A percentile compares a stretch with the other conserved stretches of the same genome.
Conservation (phyloP, 2,797 vertebrate species). For the Botia almorhae region DNA sequence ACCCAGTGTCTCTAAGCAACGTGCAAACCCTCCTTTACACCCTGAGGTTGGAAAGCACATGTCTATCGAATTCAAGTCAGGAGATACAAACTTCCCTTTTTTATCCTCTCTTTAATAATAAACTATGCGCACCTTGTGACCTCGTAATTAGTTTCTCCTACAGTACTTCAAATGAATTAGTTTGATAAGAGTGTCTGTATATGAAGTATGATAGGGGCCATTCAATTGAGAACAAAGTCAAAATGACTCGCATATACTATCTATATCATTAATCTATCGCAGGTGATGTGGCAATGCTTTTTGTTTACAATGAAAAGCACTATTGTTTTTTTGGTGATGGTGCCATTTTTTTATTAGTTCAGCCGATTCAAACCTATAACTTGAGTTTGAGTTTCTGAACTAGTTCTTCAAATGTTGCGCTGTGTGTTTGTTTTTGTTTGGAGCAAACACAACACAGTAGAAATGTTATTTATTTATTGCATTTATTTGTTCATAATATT, state of each 20-base stretch:
- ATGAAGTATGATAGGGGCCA: not conserved
- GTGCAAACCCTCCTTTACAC: constrained; percentile 23
- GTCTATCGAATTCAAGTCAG: constrained; percentile 25
- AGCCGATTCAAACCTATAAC: no score
- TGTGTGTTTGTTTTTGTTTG: no score
- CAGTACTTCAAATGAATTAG: constrained; percentile 42
- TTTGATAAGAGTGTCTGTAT: constrained; percentile 9
- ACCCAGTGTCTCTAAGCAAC: constrained; percentile 48
- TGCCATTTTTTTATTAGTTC: not conserved
- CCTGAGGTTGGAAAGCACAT: constrained; percentile 23
- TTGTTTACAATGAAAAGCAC: not conserved
- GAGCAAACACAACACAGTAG: no score
- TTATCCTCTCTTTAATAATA: constrained; percentile 24
- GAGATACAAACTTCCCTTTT: constrained; percentile 17
- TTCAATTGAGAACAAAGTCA: not conserved
- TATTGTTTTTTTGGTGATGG: not conserved
- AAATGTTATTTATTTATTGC: no score
- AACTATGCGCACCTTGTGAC: constrained; percentile 24
- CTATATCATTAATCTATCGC: constrained; percentile 15
- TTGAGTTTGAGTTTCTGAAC: no score
- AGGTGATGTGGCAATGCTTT: constrained; percentile 27
- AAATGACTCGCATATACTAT: constrained; percentile 27
- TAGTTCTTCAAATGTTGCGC: no score
- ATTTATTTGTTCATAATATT: no score
- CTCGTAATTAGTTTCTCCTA: constrained; percentile 41